These are phyloP conservation scores for Rhagonycha lutea DNA, from an alignment of 2,888 invertebrate species.

Conservation along the genomic window DNA sequence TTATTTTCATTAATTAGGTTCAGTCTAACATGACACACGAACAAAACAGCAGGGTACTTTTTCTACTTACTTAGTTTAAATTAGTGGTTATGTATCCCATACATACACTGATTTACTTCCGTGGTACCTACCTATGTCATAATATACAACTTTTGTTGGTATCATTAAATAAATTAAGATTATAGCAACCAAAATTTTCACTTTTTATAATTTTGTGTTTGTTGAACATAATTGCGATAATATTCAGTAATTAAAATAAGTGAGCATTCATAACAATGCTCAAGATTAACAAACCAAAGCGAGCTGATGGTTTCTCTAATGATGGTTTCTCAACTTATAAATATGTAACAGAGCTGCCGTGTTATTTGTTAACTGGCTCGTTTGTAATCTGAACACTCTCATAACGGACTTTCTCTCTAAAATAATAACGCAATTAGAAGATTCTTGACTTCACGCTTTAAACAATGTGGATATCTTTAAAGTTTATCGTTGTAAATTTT, in stretches of 20 bases:
- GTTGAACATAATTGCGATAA: constrained; percentile 39
- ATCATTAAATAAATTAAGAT: constrained; percentile 23
- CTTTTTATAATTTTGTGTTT: constrained; percentile 36
- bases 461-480: constrained; percentile 31
- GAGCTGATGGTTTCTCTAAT: constrained; percentile 34
- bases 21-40: neutral
- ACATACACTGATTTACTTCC: constrained; percentile 1
- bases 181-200: constrained; percentile 32
- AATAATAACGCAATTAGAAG: constrained; percentile 39
- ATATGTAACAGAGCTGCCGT: constrained; percentile 40
- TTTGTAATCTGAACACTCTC: constrained; percentile 39
- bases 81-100: neutral
- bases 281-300: constrained; percentile 41
- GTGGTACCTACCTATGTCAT: constrained; percentile 1
- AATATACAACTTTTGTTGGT: constrained; percentile 6
- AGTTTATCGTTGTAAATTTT: constrained; percentile 30
- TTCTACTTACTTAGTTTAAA: neutral
- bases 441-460: constrained; percentile 37
- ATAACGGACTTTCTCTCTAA: constrained; percentile 39
- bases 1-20: neutral
- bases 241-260: constrained; percentile 37
- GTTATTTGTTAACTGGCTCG: constrained; percentile 40
- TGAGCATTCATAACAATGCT: constrained; percentile 38
- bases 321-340: constrained; percentile 39
- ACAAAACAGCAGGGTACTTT: neutral